These are phyloP conservation scores for Vidua macroura DNA, from an alignment of 2,113 vertebrate species.

Conservation along the genomic window DNA sequence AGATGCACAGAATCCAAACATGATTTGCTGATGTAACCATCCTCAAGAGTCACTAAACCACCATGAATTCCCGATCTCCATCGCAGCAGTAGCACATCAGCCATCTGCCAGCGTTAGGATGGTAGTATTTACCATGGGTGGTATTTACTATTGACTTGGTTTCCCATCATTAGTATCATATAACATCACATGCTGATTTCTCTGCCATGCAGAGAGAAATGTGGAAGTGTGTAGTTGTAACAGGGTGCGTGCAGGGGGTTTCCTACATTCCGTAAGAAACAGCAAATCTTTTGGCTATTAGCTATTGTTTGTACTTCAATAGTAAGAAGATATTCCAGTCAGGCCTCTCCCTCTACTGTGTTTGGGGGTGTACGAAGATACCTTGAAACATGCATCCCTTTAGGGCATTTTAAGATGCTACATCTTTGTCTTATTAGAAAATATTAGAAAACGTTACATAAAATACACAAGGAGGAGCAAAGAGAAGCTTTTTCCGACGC, in stretches of 20 bases:
- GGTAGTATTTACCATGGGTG: too few relatives aligned
- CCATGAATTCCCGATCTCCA: rapidly evolving
- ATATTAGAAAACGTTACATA: neutral
- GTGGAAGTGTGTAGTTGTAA: neutral
- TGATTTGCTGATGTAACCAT: neutral
- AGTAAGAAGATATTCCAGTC: neutral
- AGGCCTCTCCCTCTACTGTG: neutral
- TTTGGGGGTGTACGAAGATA: rapidly evolving
- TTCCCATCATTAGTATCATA: rapidly evolving
- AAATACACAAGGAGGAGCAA: neutral
- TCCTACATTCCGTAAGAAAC: neutral
- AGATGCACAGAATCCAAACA: neutral
- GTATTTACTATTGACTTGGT: neutral
- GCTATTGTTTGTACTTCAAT: neutral
- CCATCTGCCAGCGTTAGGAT: neutral
- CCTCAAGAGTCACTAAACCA: neutral
- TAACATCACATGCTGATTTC: neutral
- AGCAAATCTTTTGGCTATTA: neutral
- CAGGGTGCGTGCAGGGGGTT: rapidly evolving
- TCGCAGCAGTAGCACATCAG: neutral
- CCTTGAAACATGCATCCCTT: neutral
- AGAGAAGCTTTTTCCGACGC: neutral
- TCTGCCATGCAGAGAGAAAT: neutral
- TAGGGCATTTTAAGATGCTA: neutral
- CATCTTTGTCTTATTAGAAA: neutral